These are phyloP conservation scores for Clepsis dumicolana DNA, from an alignment of 2,888 invertebrate species.

Conservation along the genomic window DNA sequence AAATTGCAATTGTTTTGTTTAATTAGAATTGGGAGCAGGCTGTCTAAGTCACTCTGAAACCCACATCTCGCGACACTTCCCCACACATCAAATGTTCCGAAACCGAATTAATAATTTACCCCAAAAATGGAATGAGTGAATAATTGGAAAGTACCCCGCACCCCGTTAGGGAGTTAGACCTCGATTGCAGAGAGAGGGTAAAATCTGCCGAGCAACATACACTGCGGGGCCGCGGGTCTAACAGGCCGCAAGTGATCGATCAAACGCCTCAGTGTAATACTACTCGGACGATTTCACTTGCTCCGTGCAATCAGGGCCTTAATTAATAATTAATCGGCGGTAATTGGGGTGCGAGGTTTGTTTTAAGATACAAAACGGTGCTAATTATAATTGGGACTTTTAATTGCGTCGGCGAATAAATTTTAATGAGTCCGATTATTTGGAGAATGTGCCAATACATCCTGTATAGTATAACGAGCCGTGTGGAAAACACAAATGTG, in stretches of 20 bases:
- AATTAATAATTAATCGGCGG: conserved; percentile 38
- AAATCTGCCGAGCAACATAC: no score
- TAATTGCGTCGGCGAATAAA: conserved; percentile 27
- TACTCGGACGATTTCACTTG: no score
- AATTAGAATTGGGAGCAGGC: no score
- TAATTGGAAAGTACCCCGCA: conserved; percentile 13
- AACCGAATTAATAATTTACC: conserved; percentile 3
- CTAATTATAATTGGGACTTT: conserved; percentile 31
- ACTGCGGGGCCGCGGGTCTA: no score
- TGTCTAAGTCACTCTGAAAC: neutral
- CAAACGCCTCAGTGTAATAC: no score
- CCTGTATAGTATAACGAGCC: neutral
- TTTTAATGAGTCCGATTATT: neutral
- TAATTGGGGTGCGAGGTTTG: conserved; percentile 33
- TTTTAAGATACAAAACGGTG: conserved; percentile 35
- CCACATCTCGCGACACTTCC: neutral
- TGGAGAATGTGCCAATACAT: neutral
- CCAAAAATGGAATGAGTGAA: conserved; percentile 10
- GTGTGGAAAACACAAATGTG: neutral
- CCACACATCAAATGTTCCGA: conserved; percentile 3
- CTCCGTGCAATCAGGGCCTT: neutral
- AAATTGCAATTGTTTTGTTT: no score
- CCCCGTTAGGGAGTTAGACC: conserved; percentile 17
- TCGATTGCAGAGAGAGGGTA: no score
- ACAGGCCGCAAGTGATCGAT: no score